Evolutionary conservation across 2,113 vertebrate genomes (phyloP), one percentile per base, ranked within the genome.

Genomic region (Hemichromis elongatus): DNA sequence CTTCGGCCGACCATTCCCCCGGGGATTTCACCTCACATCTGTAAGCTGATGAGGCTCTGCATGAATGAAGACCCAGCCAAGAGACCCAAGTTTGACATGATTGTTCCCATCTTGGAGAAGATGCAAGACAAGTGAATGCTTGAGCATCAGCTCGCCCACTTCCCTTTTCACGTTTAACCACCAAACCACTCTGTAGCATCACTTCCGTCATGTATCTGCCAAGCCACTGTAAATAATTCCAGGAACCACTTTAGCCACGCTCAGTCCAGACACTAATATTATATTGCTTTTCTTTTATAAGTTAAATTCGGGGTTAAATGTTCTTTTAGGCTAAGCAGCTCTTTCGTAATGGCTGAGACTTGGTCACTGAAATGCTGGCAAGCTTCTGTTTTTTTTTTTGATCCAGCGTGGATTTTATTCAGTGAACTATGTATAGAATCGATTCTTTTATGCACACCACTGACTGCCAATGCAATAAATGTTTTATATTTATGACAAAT

Each of bases 51-150:
- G 98, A 97, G 97, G 96, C 98, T 99, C 91, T 99, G 98, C 95
- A 99, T 99, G 98, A 99, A 99, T 2, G 98, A 99, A 94, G 98
- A 99, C 94, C 98, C 98, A 0, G 98, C 98, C 83, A 99, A 99
- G 88, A 97, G 98, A 88, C 98, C 98, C 77, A 99, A 99, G 89
- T 99, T 99, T 12, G 98, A 99, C 92, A 99, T 99, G 98, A 99
- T 99, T 0, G 98, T 98, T 37, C 98, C 98, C 86, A 99, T 99
- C 89, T 94, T 99, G 91, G 98, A 99, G 90, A 99, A 99, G 95
- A 99, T 99, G 98, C 98, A 99, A 91, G 98, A 99, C 92, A 99
- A 99, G 90, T 99, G 96, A 96, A 83, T 2, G 30, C 26, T 12
- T 81, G 40, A 5, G 6, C 19, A n/a, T 42, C 16, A 14, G 5